Base-by-base conservation (phyloP, 2,888 invertebrate genomes). In the Drosophila neotestacea region DNA sequence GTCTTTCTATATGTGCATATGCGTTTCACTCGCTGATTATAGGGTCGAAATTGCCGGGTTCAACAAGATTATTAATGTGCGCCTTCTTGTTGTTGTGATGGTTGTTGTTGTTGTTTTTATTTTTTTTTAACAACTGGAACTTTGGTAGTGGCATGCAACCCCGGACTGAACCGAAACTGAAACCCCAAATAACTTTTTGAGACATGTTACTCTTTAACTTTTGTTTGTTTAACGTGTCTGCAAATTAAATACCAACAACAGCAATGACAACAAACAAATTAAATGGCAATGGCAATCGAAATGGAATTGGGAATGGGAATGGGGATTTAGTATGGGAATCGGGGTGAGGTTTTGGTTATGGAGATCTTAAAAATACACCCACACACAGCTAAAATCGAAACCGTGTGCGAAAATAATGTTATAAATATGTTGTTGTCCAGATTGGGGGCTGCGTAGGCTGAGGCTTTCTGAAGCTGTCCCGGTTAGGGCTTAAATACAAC, bases 11-110 rank as follows among this genome's bases (percentile, higher is more conserved):
- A 84, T 84, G 84, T 84, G 88, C 84, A 84, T 88, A 84, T 84
- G 88, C 84, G 84, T 84, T 88, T 88, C 84, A 85, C 85, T 88
- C 79, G 78, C 78, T 85, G 88, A 85, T 85, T 85, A 88, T 88
- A 88, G 85, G 88, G 85, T 85, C 85, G 81, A 85, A 85, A 85
- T 85, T 85, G 88, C 87, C 69, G 85, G 85, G 85, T 85, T 85
- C 88, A 85, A 88, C 85, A 85, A 85, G 85, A 85, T 85, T 85
- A 85, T 85, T 85, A 85, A 85, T 85, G 85, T 87, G 88, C 85
- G 88, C 83, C 88, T 84, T 67, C 69, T 73, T 56, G 28, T 44
- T 58, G 39, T 48, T 50, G 32, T 48, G 55, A 7, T 39, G 36
- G 4, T 42, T 50, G 38, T 50, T 63, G n/a, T 39, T 47, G 4